phyloP scores from a whole-genome alignment of 2,888 invertebrate genomes.

The Aphelenchoides bicaudatus region DNA sequence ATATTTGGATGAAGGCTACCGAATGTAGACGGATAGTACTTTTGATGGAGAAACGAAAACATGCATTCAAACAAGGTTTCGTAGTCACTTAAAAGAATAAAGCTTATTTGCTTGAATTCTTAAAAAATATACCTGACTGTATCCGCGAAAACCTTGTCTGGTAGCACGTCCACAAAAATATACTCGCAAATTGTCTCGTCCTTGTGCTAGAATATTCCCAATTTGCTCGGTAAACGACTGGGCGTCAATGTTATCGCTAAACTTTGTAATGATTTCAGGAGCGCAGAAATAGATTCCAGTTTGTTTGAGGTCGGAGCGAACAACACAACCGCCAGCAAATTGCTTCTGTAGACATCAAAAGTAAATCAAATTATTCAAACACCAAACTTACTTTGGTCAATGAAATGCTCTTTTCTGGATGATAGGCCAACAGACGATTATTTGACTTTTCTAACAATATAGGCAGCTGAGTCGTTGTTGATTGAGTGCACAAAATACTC shows the following conservation, averaged over 20 bases:
- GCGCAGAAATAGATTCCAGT: conserved; percentile 49
- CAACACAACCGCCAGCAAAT: conserved; percentile 26
- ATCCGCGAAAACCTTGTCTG: conserved; percentile 32
- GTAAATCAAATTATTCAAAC: neutral
- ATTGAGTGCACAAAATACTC: conserved; percentile 37
- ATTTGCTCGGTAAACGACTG: conserved; percentile 47
- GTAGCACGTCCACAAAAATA: conserved; percentile 48
- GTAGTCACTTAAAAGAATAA: conserved; percentile 13
- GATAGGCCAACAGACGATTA: conserved; percentile 36
- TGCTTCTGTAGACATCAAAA: conserved; percentile 3
- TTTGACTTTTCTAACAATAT: conserved; percentile 33
- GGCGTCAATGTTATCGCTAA: conserved; percentile 56
- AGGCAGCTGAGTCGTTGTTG: neutral
- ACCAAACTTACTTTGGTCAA: conserved; percentile 17
- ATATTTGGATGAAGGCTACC: neutral
- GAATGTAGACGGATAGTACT: conserved; percentile 2
- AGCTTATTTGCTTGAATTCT: neutral
- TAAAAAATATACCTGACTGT: conserved; percentile 29
- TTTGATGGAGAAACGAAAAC: neutral
- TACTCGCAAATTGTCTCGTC: conserved; percentile 48
- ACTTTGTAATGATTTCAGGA: conserved; percentile 42
- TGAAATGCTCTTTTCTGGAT: conserved; percentile 10
- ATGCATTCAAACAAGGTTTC: conserved; percentile 7
- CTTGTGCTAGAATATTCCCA: conserved; percentile 50
- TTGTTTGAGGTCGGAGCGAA: conserved; percentile 45